Evolutionary conservation across 2,888 invertebrate species (phyloP).

Genomic region (Dynastes hyllus): DNA sequence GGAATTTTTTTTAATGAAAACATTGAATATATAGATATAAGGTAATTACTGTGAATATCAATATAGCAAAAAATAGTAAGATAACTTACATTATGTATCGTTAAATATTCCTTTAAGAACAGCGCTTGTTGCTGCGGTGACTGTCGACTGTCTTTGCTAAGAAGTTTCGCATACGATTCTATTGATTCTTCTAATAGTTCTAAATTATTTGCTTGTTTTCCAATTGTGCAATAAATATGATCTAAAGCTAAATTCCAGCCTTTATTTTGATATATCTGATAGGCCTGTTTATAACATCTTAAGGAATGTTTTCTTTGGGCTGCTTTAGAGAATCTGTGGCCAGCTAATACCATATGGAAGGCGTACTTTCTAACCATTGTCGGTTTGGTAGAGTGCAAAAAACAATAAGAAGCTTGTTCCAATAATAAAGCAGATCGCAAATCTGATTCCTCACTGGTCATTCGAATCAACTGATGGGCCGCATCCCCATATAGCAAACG

Average conservation of each 20-base stretch:
- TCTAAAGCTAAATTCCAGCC: conserved; percentile 96
- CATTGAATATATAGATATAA: not conserved
- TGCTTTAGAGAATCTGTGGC: conserved; percentile 95
- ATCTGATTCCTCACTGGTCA: conserved; percentile 99
- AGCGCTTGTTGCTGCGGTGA: conserved; percentile 83
- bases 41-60: too few relatives aligned
- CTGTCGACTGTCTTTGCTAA: conserved; percentile 82
- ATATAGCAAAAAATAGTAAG: not conserved
- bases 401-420: conserved; percentile 97
- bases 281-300: conserved; percentile 93
- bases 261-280: conserved; percentile 81
- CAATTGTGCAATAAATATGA: conserved; percentile 96
- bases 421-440: conserved; percentile 93
- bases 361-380: conserved; percentile 93
- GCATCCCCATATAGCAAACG: conserved; percentile 90
- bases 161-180: conserved; percentile 84
- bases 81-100: conserved; percentile 83
- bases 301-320: conserved; percentile 94
- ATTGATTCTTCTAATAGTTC: conserved; percentile 82
- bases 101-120: conserved; percentile 91
- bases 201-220: conserved; percentile 89
- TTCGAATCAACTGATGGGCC: conserved; percentile 94
- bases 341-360: conserved; percentile 96
- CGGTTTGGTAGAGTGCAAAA: conserved; percentile 79
- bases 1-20: not conserved